Base-by-base conservation (phyloP, 2,888 invertebrate species). In the Drosophila percnosoma region DNA sequence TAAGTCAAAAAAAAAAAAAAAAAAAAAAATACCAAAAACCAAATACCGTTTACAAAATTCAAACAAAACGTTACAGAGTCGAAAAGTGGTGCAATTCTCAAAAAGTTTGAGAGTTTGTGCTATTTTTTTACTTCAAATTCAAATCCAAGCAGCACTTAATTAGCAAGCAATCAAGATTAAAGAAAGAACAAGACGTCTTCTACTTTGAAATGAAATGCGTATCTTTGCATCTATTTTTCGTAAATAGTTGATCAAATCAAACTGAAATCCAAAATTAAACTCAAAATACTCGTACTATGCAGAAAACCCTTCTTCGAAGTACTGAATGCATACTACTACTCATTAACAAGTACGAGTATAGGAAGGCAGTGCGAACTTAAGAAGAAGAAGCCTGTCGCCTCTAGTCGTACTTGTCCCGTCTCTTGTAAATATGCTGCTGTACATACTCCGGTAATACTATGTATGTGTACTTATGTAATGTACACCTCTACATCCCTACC, bases 201-300 rank as follows among this genome's bases (percentile, higher is more conserved):
- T 73, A 73, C 70, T 77, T 73, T 73, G 73, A 78, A 45, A 74
- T 69, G 62, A 85, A 90, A 77, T 89, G 91, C 92, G 92, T 92
- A 92, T 92, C 92, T 92, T 92, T 92, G 84, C 88, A 92, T 92
- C 87, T 92, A 92, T 92, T 92, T 92, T 92, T 92, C 92, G 92
- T 92, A 91, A 92, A 89, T 92, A 91, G 92, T 91, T 92, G 91
- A 83, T 80, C 58, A 49, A 75, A 54, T 38, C 27, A 62, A 71
- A 64, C 48, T n/a, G 36, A 61, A 73, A 71, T 33, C 21, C n/a
- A 51, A 60, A 67, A 54, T 55, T 49, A 15, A 29, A 45, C 24
- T 67, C 48, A 10, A 75, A 65, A 40, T 75, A 75, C 63, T 61
- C 42, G 45, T 27, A 54, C 68, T 36, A 61, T 49, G 48, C 59